Evolutionary conservation across 2,113 vertebrate species (phyloP), one percentile per base, ranked within the genome.

Genomic region (Hippopotamus amphibius): DNA sequence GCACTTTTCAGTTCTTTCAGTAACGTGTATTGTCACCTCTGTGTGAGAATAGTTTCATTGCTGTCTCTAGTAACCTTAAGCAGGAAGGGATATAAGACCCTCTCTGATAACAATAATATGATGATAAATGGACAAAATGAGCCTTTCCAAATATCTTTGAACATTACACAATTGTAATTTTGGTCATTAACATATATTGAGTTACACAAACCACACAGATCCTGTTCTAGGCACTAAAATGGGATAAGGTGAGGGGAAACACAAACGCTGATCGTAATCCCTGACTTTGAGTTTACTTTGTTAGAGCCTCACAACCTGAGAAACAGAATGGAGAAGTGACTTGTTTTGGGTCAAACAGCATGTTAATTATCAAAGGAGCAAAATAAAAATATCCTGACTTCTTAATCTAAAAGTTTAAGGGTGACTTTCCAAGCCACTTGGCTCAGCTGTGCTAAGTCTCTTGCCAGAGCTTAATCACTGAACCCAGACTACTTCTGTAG

Each of bases 381-480:
- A 92, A 85, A 37, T 66, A 81, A 88, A 88, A 48, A 88, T 88
- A 72, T 16, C 28, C 41, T 96, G 94, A 79, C 48, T 92, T 92
- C 7, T 87, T 83, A 87, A 59, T 79, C 30, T 79, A 48, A 96
- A 83, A 43, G 3, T 86, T 61, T 59, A 43, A 61, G 19, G 57
- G 10, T 90, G 68, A 77, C 41, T 90, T 94, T 69, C 30, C 30
- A 88, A 72, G 48, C 61, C 61, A 69, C 33, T 57, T 79, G 59
- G n/a, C 72, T 48, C 16, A 66, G n/a, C 50, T 50, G 41, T 65
- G 14, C 43, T 46, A 33, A 76, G 59, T 89, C 10, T 96, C 59
- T 82, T 81, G 46, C 37, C 41, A 80, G 65, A 87, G 41, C 61
- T 26, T 92, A 65, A 17, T 53, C 28, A 63, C 17, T 68, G 77